A percentile compares a stretch with the other conserved stretches of the same genome.
These are phyloP conservation scores for Cassiopea xamachana DNA, from an alignment of 30 jellyfish, hydroid and myxozoan genomes.

Conservation along the genomic window DNA sequence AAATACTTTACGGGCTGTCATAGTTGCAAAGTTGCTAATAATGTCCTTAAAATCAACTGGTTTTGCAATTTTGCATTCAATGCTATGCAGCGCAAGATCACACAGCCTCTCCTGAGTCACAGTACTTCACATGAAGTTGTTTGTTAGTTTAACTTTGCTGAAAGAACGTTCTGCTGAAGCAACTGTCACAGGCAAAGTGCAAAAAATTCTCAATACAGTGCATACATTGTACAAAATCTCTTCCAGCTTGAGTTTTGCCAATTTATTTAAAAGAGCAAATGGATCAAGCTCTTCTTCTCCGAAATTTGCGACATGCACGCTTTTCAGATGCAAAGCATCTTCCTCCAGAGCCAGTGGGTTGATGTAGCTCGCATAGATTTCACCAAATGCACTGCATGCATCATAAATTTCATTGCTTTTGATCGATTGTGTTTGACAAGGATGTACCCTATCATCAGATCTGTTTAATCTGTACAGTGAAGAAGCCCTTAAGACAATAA, in stretches of 20 bases:
- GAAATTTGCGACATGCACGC: constrained; percentile 58
- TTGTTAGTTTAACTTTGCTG: constrained; percentile 47
- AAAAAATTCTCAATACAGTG: constrained; percentile 69
- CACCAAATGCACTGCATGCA: constrained; percentile 40
- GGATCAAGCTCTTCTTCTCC: constrained; percentile 65
- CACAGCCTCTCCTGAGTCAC: constrained; percentile 64
- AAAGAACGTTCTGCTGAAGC: constrained; percentile 77
- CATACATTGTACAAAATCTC: constrained; percentile 52
- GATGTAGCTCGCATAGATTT: constrained; percentile 34
- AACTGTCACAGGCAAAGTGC: constrained; percentile 75
- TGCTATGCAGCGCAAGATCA: constrained; percentile 46
- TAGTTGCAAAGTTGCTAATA: background rate
- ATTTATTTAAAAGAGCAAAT: constrained; percentile 37
- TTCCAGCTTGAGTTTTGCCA: constrained; percentile 50
- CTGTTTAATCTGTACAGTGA: no score
- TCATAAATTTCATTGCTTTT: background rate
- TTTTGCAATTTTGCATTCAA: background rate
- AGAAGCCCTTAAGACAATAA: no score
- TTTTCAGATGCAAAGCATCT: constrained; percentile 47
- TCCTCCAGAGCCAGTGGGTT: constrained; percentile 61
- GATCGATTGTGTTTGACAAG: no score
- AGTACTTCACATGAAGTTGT: constrained; percentile 56
- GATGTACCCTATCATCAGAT: no score
- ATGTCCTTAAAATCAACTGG: background rate
- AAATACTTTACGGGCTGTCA: background rate